Evolutionary conservation across 2,888 invertebrate species (phyloP).

Genomic region (Pegoplata infirma): DNA sequence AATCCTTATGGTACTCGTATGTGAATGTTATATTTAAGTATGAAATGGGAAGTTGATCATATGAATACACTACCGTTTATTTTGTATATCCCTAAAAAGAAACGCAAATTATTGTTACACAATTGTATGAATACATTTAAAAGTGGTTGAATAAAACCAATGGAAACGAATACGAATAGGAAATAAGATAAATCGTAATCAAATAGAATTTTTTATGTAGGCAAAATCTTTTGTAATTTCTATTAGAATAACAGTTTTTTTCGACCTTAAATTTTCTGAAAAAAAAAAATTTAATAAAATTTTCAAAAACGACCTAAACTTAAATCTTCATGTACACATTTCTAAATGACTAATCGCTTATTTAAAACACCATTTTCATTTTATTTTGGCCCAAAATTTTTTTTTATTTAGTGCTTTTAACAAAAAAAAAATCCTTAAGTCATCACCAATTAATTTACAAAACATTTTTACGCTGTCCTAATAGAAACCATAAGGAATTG

Average conservation of each 20-base stretch:
- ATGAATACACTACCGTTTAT: background rate
- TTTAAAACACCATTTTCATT: too few relatives aligned
- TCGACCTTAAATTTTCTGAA: too few relatives aligned
- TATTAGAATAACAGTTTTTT: too few relatives aligned
- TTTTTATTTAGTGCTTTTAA: too few relatives aligned
- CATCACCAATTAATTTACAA: background rate
- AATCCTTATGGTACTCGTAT: background rate
- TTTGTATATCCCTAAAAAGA: too few relatives aligned
- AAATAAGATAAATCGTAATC: too few relatives aligned
- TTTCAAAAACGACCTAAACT: too few relatives aligned
- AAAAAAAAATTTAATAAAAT: too few relatives aligned
- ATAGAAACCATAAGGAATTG: background rate
- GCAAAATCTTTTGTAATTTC: too few relatives aligned
- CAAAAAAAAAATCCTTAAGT: background rate
- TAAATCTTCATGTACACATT: too few relatives aligned
- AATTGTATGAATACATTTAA: background rate
- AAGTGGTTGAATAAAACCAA: background rate
- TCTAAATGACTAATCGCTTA: too few relatives aligned
- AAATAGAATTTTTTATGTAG: background rate
- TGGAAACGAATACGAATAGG: background rate
- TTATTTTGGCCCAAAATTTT: too few relatives aligned
- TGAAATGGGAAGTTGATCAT: conserved; percentile 10
- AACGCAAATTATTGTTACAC: background rate
- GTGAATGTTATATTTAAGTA: background rate
- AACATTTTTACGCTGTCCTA: background rate